Percentiles rank a stretch among this genome's conserved stretches.
These are phyloP conservation scores for Tenthredo distinguenda DNA, from an alignment of 2,888 invertebrate genomes.

Conservation along the genomic window DNA sequence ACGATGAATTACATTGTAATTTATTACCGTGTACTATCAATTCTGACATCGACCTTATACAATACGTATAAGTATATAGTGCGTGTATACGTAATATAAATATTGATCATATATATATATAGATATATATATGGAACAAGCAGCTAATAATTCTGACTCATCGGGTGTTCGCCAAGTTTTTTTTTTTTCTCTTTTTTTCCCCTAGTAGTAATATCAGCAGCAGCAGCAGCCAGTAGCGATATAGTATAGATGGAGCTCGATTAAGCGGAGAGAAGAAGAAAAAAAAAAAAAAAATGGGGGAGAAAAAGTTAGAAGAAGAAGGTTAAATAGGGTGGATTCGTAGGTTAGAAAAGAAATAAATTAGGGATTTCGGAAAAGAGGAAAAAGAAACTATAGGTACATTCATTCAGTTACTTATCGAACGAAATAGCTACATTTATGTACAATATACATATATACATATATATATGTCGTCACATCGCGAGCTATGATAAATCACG, in stretches of 20 bases:
- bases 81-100: background rate
- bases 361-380: background rate
- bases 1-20: slow-evolving; percentile 35
- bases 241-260: background rate
- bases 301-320: background rate
- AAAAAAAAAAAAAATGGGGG: background rate
- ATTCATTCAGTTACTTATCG: background rate
- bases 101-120: background rate
- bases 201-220: too few relatives aligned
- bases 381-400: background rate
- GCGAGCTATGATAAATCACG: background rate
- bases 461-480: background rate
- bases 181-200: too few relatives aligned
- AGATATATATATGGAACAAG: background rate
- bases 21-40: slow-evolving; percentile 27
- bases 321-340: slow-evolving; percentile 2
- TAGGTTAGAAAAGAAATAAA: slow-evolving; percentile 2
- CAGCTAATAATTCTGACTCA: background rate
- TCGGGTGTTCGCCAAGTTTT: background rate
- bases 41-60: slow-evolving; percentile 1
- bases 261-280: background rate
- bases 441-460: too few relatives aligned
- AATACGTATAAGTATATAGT: background rate
- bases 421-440: background rate
- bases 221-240: background rate